phyloP scores from a whole-genome alignment of 2,113 vertebrate species.

The cat (Felis catus) region DNA sequence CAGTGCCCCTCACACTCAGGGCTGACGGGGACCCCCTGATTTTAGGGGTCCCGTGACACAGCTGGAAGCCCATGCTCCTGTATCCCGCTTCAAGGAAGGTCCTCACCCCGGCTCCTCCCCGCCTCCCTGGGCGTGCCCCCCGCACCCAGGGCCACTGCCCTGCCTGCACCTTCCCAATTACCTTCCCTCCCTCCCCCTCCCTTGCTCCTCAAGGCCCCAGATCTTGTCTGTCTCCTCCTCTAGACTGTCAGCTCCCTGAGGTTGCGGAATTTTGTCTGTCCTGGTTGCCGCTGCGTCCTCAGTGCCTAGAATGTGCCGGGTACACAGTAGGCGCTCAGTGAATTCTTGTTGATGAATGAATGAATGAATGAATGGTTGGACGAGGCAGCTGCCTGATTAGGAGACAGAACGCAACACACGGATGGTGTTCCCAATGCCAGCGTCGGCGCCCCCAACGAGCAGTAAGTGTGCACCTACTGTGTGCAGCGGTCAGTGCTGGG shows the following conservation, averaged over 20 bases:
- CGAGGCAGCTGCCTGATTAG: neutral
- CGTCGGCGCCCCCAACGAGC: too few species aligned
- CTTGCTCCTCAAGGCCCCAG: neutral
- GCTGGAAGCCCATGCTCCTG: neutral
- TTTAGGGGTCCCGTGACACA: neutral
- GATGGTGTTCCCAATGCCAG: rapidly evolving
- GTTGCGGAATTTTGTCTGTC: neutral
- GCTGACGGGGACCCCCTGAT: neutral
- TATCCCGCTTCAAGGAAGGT: neutral
- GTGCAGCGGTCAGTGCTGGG: neutral
- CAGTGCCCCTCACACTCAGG: neutral
- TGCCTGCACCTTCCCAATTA: too few species aligned
- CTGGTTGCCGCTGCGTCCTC: neutral
- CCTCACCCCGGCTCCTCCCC: neutral
- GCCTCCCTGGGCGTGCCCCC: rapidly evolving
- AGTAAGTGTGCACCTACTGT: neutral
- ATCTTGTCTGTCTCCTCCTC: neutral
- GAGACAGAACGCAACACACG: too few species aligned
- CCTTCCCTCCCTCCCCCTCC: neutral
- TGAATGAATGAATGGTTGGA: too few species aligned
- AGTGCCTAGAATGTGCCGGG: too few species aligned
- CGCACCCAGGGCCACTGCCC: neutral
- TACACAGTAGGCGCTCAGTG: neutral
- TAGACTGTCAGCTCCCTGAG: neutral
- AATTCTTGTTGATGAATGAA: neutral